A percentile compares a stretch with the other conserved stretches of the same genome.
Conservation (phyloP, 1,140 invertebrate species). For the Eupristina koningsbergeri region DNA sequence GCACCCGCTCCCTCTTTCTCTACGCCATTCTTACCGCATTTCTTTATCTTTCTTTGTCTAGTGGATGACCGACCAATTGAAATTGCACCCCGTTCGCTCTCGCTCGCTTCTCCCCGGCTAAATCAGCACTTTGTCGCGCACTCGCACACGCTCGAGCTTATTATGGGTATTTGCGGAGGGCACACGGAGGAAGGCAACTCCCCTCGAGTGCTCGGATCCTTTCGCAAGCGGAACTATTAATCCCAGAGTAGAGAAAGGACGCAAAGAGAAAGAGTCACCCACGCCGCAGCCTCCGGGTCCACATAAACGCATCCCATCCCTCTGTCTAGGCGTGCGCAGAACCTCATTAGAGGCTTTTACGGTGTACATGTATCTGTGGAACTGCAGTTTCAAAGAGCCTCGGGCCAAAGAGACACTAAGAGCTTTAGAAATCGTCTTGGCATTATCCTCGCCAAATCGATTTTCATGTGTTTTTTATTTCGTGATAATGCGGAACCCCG, state of each 20-base stretch:
- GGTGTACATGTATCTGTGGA: not conserved
- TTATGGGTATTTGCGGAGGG: conserved; percentile 21
- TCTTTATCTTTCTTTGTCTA: not conserved
- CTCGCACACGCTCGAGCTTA: not conserved
- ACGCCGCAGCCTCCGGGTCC: conserved; percentile 14
- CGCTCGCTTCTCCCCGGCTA: not conserved
- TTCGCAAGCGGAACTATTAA: conserved; percentile 51
- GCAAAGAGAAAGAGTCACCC: conserved; percentile 43
- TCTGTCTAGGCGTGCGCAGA: conserved; percentile 13
- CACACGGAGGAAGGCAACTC: not conserved
- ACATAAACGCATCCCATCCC: conserved; percentile 22
- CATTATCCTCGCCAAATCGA: not conserved
- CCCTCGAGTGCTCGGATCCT: not conserved
- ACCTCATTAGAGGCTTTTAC: conserved; percentile 48
- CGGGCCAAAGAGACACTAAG: not conserved
- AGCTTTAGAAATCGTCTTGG: not conserved
- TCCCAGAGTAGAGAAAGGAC: too few relatives aligned
- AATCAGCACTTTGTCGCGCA: not conserved
- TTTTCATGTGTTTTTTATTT: not conserved
- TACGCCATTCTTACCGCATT: not conserved
- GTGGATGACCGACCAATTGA: not conserved
- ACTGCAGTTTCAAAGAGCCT: not conserved
- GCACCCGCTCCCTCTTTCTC: not conserved
- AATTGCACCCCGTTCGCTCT: not conserved
- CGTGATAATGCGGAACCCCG: not conserved